A percentile compares a stretch with the other conserved stretches of the same genome.
Conservation (phyloP, 2,888 invertebrate genomes). For the Pogonocherus hispidulus region DNA sequence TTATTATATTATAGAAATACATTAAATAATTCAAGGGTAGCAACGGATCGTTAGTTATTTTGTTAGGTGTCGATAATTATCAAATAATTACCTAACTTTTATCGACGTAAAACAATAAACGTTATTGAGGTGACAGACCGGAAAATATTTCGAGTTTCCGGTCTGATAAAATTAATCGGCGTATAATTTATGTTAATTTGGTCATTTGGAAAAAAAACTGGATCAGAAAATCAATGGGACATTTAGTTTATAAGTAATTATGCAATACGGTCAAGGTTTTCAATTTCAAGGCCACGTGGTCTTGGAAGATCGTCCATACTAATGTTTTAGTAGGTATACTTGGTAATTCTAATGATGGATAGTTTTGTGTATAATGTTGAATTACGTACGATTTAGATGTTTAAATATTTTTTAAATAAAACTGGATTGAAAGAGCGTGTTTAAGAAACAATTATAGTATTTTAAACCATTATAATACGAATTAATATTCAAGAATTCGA, state of each 20-base stretch:
- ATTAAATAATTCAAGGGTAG: too few relatives aligned
- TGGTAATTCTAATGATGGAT: neutral
- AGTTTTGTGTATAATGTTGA: neutral
- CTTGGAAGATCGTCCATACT: neutral
- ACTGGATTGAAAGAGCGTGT: too few relatives aligned
- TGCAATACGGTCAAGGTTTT: neutral
- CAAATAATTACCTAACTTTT: neutral
- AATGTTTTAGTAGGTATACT: neutral
- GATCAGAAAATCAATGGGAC: neutral
- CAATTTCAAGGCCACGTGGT: neutral
- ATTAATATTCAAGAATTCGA: too few relatives aligned
- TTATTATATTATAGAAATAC: too few relatives aligned
- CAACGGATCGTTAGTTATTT: too few relatives aligned
- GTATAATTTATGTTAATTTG: neutral
- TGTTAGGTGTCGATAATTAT: neutral
- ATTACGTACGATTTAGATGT: neutral
- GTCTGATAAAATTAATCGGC: neutral
- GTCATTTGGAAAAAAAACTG: neutral
- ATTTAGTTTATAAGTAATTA: neutral
- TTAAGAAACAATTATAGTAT: too few relatives aligned
- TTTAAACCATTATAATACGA: too few relatives aligned
- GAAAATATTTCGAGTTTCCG: neutral
- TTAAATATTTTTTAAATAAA: too few relatives aligned
- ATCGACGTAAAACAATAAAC: slow-evolving; percentile 8
- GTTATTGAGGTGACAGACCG: neutral